Conservation (phyloP, 2,797 vertebrate genomes). For the Hydrolagus colliei region DNA sequence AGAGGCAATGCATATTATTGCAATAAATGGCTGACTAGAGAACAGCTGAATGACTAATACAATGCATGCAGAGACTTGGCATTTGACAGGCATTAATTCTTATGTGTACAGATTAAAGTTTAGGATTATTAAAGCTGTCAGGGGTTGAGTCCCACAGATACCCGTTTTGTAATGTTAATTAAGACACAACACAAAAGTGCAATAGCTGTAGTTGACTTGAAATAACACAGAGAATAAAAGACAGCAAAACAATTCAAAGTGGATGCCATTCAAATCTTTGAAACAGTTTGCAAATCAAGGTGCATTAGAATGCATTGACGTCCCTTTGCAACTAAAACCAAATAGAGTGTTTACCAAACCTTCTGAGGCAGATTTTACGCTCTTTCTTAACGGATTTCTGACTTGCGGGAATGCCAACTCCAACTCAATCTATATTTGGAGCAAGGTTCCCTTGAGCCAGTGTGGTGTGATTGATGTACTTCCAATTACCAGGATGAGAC, state of each 20-base stretch:
- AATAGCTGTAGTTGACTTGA: not conserved
- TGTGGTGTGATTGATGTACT: too few species aligned
- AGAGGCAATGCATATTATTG: not conserved
- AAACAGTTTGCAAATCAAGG: not conserved
- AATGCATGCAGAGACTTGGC: not conserved
- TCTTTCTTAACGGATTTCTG: not conserved
- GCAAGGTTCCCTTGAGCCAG: too few species aligned
- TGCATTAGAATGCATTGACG: not conserved
- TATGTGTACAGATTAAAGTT: constrained; percentile 6
- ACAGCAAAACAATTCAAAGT: not conserved
- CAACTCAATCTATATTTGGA: too few species aligned
- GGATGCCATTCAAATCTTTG: not conserved
- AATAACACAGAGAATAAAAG: not conserved
- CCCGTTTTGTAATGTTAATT: not conserved
- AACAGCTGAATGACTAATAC: not conserved
- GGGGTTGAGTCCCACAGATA: not conserved
- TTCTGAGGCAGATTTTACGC: too few species aligned
- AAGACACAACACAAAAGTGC: not conserved
- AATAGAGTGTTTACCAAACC: not conserved
- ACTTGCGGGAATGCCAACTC: not conserved
- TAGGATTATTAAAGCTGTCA: not conserved
- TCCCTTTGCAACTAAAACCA: not conserved
- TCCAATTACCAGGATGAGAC: too few species aligned
- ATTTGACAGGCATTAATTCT: not conserved
- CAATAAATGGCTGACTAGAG: not conserved